These are phyloP conservation scores for Psittacula derbiana DNA, from an alignment of 2,797 vertebrate genomes.

Conservation along the genomic window DNA sequence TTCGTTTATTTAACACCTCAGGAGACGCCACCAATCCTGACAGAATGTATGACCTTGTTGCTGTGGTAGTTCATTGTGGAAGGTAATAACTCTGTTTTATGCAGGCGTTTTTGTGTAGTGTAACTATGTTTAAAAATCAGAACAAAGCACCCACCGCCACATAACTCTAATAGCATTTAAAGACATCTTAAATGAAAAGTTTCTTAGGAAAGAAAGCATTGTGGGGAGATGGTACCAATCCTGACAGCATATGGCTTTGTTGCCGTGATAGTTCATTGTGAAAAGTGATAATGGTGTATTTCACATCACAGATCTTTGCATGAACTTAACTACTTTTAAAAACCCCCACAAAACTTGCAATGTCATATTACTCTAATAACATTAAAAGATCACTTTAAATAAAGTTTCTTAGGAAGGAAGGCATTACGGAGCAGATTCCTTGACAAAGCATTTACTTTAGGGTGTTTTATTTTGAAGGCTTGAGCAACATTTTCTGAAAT, in stretches of 20 bases:
- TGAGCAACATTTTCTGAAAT: neutral
- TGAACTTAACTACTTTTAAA: neutral
- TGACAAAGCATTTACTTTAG: neutral
- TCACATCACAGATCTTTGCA: neutral
- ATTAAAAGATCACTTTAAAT: neutral
- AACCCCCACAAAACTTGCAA: fast-evolving
- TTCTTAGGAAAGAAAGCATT: neutral
- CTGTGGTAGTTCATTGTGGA: slow-evolving; percentile 85
- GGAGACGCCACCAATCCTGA: slow-evolving; percentile 85
- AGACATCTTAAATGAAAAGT: neutral
- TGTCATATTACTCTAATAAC: neutral
- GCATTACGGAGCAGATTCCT: neutral
- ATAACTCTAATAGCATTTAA: neutral
- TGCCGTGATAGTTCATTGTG: slow-evolving; percentile 68
- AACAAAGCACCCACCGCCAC: neutral
- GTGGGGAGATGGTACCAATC: slow-evolving; percentile 60
- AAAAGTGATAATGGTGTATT: slow-evolving; percentile 50
- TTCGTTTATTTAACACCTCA: slow-evolving; percentile 84
- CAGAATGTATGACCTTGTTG: slow-evolving; percentile 85
- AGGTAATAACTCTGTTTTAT: slow-evolving; percentile 72
- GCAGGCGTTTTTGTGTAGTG: neutral
- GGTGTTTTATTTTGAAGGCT: neutral
- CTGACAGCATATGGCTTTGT: slow-evolving; percentile 67
- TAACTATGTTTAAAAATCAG: neutral
- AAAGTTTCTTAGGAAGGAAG: neutral